A percentile compares a stretch with the other conserved stretches of the same genome.
Conservation (phyloP, 2,113 vertebrate genomes). For the Dasypus novemcinctus region DNA sequence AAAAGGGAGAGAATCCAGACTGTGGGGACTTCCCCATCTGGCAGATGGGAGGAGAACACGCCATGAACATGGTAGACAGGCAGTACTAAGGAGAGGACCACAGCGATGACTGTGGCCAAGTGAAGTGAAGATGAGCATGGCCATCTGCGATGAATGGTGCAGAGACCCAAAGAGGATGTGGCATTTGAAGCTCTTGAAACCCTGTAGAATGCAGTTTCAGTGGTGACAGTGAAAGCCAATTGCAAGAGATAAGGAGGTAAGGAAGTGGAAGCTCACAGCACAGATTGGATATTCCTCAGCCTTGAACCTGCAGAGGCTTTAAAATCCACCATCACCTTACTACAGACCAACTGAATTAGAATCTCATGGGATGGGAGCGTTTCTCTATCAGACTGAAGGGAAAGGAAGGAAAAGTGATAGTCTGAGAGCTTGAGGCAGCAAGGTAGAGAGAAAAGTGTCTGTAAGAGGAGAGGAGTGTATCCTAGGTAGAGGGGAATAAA, state of each 20-base stretch:
- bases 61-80: too few relatives aligned
- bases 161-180: background rate
- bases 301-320: background rate
- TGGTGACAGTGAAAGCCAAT: background rate
- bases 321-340: background rate
- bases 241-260: background rate
- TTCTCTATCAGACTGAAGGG: background rate
- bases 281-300: background rate
- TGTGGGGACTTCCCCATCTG: background rate
- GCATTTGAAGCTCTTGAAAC: background rate
- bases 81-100: background rate
- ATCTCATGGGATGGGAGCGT: background rate
- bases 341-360: background rate
- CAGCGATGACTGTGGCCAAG: background rate
- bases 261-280: background rate
- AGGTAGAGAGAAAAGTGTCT: background rate
- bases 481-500: background rate
- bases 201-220: background rate
- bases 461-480: background rate
- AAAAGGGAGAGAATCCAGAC: background rate
- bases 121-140: background rate
- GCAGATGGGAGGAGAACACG: background rate
- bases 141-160: background rate
- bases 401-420: background rate
- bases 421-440: background rate